Evolutionary conservation across 2,797 vertebrate species (phyloP), one percentile per base, ranked within the genome.

Genomic region (Pangasius larnaudii): DNA sequence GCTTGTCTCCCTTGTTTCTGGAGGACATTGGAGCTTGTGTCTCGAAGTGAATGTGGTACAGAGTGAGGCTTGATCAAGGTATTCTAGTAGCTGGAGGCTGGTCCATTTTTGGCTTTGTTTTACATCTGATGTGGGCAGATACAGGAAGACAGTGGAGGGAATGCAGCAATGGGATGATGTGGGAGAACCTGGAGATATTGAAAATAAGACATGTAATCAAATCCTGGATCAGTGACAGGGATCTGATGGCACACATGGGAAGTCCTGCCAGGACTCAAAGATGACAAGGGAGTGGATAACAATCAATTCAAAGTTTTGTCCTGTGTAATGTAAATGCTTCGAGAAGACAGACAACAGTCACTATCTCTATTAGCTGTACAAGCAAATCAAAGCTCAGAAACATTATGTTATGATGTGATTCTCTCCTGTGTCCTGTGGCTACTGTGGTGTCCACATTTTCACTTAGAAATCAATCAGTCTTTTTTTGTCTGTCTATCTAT

Each of bases 281-380:
- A 81, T 81, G 33, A 81, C 78, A 59, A 42, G 19, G 51, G 18
- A 36, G 30, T 79, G 53, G 30, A 42, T 61, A 39, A 59, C 33
- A 65, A 65, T 82, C 39, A 30, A 46, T 65, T 30, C 36, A 46
- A 81, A 61, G 7, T 46, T 59, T 63, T 82, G 80, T 63, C 80
- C 56, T 49, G 1, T 22, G 16, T 51, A n/a, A 30, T 65, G 81
- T 83, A 49, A 67, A 83, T 83, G 59, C 16, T 33, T 49, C 18
- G 46, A 63, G 56, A 42, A 49, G 59, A 46, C 77, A 79, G 19
- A 39, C 53, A 53, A 33, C 4, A 6, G 30, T 22, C 56, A 42
- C 33, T 11, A 61, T 39, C 5, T 27, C 78, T 61, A 42, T 39
- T 81, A 81, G 39, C 5, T 16, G 5, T 27, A 39, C 19, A 81